These are phyloP conservation scores for Neoitamus cyanurus DNA, from an alignment of 2,888 invertebrate genomes.

Conservation along the genomic window DNA sequence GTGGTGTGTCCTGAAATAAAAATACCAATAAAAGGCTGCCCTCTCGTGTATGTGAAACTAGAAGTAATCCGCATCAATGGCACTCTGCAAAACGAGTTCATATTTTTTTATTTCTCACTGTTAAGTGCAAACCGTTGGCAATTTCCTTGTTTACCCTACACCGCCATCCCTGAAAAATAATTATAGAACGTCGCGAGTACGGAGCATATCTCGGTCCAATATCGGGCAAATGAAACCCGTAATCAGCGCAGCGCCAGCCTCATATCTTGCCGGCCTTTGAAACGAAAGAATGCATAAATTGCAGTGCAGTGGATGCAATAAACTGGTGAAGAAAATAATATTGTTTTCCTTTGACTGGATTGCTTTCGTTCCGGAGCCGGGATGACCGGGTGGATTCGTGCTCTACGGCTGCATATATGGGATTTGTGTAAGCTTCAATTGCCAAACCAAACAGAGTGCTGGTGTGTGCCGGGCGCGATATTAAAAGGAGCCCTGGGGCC, in stretches of 20 bases:
- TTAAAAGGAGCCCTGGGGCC: not conserved
- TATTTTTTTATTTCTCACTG: not conserved
- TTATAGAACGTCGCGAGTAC: not conserved
- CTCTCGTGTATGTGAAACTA: not conserved
- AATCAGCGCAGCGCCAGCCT: not conserved
- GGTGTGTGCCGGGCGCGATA: not conserved
- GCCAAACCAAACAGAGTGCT: conserved; percentile 9
- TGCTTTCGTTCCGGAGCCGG: not conserved
- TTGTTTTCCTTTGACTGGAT: conserved; percentile 12
- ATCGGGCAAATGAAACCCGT: not conserved
- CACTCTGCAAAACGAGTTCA: not conserved
- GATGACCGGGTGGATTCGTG: not conserved
- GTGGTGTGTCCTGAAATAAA: not conserved
- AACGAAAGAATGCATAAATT: conserved; percentile 37
- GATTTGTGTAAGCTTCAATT: conserved; percentile 32
- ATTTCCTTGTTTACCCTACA: not conserved
- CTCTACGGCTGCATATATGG: not conserved
- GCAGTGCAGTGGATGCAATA: conserved; percentile 3
- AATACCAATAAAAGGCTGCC: not conserved
- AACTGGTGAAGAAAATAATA: conserved; percentile 33
- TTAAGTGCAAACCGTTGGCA: not conserved
- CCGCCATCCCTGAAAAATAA: not conserved
- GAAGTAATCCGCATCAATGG: not conserved
- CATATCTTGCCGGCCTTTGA: conserved; percentile 8
- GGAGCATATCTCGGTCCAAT: not conserved